A percentile compares a stretch with the other conserved stretches of the same genome.
Conservation (phyloP, 2,797 vertebrate genomes). For the Chelidonichthys spinosus region DNA sequence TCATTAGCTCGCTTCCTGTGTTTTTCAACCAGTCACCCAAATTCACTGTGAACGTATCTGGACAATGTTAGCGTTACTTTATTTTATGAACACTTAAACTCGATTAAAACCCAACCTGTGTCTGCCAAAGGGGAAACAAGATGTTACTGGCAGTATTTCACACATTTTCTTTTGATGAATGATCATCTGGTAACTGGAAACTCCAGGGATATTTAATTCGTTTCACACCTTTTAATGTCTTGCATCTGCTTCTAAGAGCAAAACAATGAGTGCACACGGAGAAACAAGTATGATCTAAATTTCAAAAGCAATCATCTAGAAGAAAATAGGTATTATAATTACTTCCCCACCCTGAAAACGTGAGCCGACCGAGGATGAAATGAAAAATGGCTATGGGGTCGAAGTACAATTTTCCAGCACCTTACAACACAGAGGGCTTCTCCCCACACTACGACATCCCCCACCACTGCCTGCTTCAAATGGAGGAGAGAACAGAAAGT, state of each 20-base stretch:
- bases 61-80: conserved; percentile 32
- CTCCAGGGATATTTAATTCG: conserved; percentile 5
- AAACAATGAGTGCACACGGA: conserved; percentile 9
- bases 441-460: conserved; percentile 18
- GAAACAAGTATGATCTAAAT: conserved; percentile 20
- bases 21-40: conserved; percentile 38
- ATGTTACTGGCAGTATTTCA: conserved; percentile 19
- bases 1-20: conserved; percentile 42
- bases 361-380: background rate
- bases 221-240: conserved; percentile 9
- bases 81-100: conserved; percentile 18
- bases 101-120: conserved; percentile 5
- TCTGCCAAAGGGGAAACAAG: background rate
- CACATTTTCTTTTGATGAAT: conserved; percentile 23
- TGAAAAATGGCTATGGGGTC: background rate
- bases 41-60: conserved; percentile 47
- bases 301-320: conserved; percentile 8
- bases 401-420: conserved; percentile 16
- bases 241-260: conserved; percentile 37
- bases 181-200: conserved; percentile 38
- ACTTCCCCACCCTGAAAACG: conserved; percentile 6
- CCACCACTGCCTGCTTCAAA: conserved; percentile 29
- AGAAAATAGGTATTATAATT: conserved; percentile 15
- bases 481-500: conserved; percentile 69
- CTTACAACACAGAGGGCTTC: conserved; percentile 23